Evolutionary conservation across 1,140 invertebrate genomes (phyloP), one percentile per base, ranked within the genome.

Genomic region (Rhysida immarginata): DNA sequence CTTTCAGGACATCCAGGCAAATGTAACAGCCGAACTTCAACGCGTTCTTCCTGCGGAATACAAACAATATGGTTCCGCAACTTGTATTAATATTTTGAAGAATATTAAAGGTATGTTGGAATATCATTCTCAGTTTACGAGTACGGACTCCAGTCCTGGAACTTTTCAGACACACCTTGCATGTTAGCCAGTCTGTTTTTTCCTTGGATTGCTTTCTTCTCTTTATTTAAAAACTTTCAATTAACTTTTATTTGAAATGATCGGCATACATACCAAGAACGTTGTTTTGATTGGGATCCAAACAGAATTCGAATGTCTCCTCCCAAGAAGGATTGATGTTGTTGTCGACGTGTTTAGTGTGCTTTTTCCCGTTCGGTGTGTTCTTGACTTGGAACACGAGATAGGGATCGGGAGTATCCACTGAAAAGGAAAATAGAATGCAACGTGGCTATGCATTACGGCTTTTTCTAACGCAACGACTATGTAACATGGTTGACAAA

Each of bases 331-430:
- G 72, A 59, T 72, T 71, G 2, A 59, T 53, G 26, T 67, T 65
- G 57, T 74, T 72, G 54, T 69, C 64, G 13, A 69, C 67, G 11
- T 66, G 61, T 14, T 56, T 62, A 14, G 71, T 75, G 49, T 63
- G 61, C 48, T 69, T 68, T 8, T 61, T 62, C 1, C 69, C 67
- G 59, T 73, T 70, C 1, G 71, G 71, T 13, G 70, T 71, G 0
- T 64, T 69, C 24, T 63, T 65, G 14, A 74, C 63, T 23, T 60
- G 56, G n/a, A 75, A 55, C 11, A 64, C 58, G 1, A 75, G 62
- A 59, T 74, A 75, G 0, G 73, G 72, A 60, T 75, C 72, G 5
- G 73, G 72, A 2, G 67, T 74, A 60, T 74, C 72, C 54, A 74
- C 73, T 75, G 61, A 13, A 65, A 59, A 35, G 16, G 42, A 5